A percentile compares a stretch with the other conserved stretches of the same genome.
These are phyloP conservation scores for Microhierax caerulescens DNA, from an alignment of 2,797 vertebrate genomes.

Conservation along the genomic window DNA sequence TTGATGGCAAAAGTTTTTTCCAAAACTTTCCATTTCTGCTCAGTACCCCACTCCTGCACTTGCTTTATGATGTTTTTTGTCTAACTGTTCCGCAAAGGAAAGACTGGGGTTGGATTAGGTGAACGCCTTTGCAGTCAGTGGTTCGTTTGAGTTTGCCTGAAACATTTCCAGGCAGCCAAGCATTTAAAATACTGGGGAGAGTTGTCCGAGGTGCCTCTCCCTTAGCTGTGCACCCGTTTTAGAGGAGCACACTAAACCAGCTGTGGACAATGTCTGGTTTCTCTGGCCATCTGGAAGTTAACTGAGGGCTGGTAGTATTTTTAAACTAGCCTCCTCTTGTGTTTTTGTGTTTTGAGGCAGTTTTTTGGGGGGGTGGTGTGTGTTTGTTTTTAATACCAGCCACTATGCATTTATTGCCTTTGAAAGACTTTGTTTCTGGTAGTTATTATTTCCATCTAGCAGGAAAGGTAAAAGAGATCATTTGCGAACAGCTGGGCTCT, in stretches of 20 bases:
- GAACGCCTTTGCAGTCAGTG: not conserved
- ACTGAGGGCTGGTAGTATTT: not conserved
- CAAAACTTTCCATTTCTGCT: not conserved
- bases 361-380: too few species aligned
- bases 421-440: not conserved
- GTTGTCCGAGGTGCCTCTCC: not conserved
- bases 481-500: not conserved
- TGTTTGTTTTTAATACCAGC: not conserved
- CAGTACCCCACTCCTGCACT: not conserved
- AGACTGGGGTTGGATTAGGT: not conserved
- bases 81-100: not conserved
- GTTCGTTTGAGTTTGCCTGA: not conserved
- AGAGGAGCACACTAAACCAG: not conserved
- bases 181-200: not conserved
- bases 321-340: not conserved
- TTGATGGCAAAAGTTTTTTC: not conserved
- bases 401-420: not conserved
- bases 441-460: not conserved
- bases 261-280: not conserved
- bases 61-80: not conserved
- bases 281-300: not conserved
- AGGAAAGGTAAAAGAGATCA: not conserved
- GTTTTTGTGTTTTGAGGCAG: not conserved
- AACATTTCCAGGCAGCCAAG: not conserved
- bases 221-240: not conserved